phyloP scores from a whole-genome alignment of 2,797 vertebrate species.

The Myripristis murdjan region DNA sequence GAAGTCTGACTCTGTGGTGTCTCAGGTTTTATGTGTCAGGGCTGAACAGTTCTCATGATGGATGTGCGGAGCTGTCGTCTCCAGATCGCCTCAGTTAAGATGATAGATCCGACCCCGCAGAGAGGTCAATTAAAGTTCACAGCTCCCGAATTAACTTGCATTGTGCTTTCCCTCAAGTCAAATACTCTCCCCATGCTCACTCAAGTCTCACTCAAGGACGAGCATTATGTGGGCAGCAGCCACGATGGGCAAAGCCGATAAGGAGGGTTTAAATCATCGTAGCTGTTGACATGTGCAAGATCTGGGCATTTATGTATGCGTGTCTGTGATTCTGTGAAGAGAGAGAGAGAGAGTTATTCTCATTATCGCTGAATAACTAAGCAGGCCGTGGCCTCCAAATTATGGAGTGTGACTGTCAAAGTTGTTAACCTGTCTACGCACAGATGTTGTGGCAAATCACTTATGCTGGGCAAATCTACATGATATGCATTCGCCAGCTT shows the following conservation, averaged over 20 bases:
- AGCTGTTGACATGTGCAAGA: slow-evolving; percentile 43
- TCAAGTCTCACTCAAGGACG: slow-evolving; percentile 7
- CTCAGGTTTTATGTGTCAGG: slow-evolving; percentile 51
- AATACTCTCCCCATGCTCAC: slow-evolving; percentile 21
- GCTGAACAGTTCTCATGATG: slow-evolving; percentile 55
- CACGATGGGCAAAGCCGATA: slow-evolving; percentile 28
- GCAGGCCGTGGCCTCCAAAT: slow-evolving; percentile 65
- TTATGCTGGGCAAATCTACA: slow-evolving; percentile 41
- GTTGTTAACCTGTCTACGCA: slow-evolving; percentile 67
- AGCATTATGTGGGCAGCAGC: slow-evolving; percentile 6
- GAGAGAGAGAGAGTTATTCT: slow-evolving; percentile 47
- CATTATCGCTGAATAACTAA: slow-evolving; percentile 82
- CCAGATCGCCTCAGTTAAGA: slow-evolving; percentile 68
- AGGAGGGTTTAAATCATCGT: slow-evolving; percentile 16
- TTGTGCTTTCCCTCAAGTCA: slow-evolving; percentile 37
- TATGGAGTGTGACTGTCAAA: slow-evolving; percentile 77
- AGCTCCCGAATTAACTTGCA: slow-evolving; percentile 29
- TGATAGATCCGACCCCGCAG: slow-evolving; percentile 66
- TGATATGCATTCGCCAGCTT: slow-evolving; percentile 39
- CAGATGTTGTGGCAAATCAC: slow-evolving; percentile 71
- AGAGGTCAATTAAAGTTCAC: slow-evolving; percentile 74
- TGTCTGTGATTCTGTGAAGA: slow-evolving; percentile 35
- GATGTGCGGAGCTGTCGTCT: slow-evolving; percentile 62
- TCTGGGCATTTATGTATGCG: slow-evolving; percentile 22
- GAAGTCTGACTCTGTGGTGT: slow-evolving; percentile 46